Percentiles rank a stretch among this genome's conserved stretches.
Conservation (phyloP, 2,797 vertebrate genomes). For the Chaetodon trifasciatus region DNA sequence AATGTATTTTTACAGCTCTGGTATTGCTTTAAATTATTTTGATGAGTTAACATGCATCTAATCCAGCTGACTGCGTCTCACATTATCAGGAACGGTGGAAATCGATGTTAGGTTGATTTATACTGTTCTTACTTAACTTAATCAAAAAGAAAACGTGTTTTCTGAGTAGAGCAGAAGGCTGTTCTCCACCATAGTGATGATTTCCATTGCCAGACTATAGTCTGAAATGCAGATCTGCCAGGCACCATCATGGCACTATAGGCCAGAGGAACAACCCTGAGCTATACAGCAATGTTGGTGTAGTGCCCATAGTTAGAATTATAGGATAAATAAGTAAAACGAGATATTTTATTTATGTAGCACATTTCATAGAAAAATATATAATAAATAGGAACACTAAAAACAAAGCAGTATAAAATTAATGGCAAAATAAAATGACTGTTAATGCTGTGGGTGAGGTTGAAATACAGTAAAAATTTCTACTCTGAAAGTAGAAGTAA, state of each 20-base stretch:
- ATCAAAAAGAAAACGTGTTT: not conserved
- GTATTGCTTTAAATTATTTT: not conserved
- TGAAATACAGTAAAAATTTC: too few species aligned
- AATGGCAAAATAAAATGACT: too few species aligned
- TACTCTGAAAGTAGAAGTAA: too few species aligned
- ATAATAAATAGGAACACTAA: too few species aligned
- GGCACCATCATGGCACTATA: not conserved
- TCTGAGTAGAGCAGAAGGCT: not conserved
- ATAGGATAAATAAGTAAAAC: too few species aligned
- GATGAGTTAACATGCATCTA: not conserved
- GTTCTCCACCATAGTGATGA: not conserved
- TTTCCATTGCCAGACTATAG: not conserved
- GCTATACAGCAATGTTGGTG: not conserved
- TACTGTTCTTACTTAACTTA: not conserved
- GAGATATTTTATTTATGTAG: too few species aligned
- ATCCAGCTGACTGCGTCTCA: not conserved
- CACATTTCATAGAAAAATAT: too few species aligned
- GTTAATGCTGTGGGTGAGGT: too few species aligned
- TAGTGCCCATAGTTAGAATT: not conserved
- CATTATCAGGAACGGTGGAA: not conserved
- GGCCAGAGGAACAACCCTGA: not conserved
- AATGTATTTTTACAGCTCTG: not conserved
- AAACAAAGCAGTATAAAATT: too few species aligned
- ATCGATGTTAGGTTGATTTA: not conserved
- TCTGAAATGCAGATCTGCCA: not conserved